These are phyloP conservation scores for Gryon sp. DNA, from an alignment of 1,140 invertebrate genomes.

Conservation along the genomic window DNA sequence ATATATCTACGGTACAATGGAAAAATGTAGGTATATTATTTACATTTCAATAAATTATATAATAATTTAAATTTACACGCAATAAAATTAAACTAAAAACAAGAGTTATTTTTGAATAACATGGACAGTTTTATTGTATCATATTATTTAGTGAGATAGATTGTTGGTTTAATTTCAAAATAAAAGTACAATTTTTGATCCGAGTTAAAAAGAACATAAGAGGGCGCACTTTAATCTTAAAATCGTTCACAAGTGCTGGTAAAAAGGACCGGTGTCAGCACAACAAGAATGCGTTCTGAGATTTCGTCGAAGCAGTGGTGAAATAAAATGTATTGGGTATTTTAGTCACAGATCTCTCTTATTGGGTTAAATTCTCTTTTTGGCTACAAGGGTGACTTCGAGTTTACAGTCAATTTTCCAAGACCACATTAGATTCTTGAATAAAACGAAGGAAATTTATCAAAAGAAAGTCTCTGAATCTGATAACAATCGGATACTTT, in stretches of 20 bases:
- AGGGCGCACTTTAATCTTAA: constrained; percentile 35
- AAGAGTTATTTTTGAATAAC: too few relatives aligned
- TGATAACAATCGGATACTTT: neutral
- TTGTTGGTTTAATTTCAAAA: constrained; percentile 3
- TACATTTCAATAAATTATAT: too few relatives aligned
- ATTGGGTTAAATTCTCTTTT: constrained; percentile 67
- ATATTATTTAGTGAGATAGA: too few relatives aligned
- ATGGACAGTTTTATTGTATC: too few relatives aligned
- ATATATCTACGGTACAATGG: too few relatives aligned
- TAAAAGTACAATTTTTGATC: too few relatives aligned
- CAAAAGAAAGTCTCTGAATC: constrained; percentile 1
- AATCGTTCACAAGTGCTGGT: constrained; percentile 18
- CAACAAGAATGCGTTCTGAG: constrained; percentile 64
- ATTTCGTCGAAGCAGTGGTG: constrained; percentile 67
- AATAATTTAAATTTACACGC: too few relatives aligned
- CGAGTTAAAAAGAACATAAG: constrained; percentile 13
- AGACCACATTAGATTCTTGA: constrained; percentile 47
- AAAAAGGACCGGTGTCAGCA: constrained; percentile 71
- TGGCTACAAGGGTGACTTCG: constrained; percentile 45
- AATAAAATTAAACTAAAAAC: too few relatives aligned
- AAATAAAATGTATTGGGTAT: constrained; percentile 78
- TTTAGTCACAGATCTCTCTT: constrained; percentile 65
- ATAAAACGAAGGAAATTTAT: constrained; percentile 23
- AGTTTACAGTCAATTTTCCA: constrained; percentile 54
- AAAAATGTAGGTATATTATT: too few relatives aligned